Evolutionary conservation across 2,888 invertebrate species (phyloP).

Genomic region (Capitulum mitella): DNA sequence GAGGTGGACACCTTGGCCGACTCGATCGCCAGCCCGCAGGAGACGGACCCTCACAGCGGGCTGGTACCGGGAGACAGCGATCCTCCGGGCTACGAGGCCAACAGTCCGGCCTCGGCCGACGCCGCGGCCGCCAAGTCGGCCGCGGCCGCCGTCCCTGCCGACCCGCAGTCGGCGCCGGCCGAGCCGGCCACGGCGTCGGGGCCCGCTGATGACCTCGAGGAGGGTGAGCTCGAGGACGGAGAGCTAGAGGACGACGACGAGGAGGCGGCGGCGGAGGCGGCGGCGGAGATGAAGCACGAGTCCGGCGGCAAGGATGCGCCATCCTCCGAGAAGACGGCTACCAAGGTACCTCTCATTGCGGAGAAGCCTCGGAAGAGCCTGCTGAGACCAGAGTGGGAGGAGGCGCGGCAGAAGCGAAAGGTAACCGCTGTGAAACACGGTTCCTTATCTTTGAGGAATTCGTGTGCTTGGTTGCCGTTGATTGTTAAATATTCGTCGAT

Average conservation of each 20-base stretch:
- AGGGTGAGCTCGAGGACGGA: conserved; percentile 37
- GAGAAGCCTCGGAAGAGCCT: neutral
- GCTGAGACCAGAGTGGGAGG: neutral
- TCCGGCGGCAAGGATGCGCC: neutral
- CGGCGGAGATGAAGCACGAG: neutral
- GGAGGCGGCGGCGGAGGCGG: neutral
- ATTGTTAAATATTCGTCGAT: too few species aligned
- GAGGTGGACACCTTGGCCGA: too few species aligned
- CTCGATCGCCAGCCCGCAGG: too few species aligned
- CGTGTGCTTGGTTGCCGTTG: too few species aligned
- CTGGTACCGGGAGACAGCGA: too few species aligned
- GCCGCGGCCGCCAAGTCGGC: too few species aligned
- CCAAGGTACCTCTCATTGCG: neutral
- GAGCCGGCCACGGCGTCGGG: neutral
- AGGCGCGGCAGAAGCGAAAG: neutral
- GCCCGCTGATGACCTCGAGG: conserved; percentile 33
- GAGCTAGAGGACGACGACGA: conserved; percentile 36
- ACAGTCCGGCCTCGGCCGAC: too few species aligned
- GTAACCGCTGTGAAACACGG: neutral
- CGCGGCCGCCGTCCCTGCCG: too few species aligned
- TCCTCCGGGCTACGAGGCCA: too few species aligned
- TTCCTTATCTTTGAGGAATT: too few species aligned
- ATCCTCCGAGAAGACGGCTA: neutral
- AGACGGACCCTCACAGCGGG: too few species aligned
- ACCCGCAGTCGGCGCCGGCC: neutral